Conservation (phyloP, 2,797 vertebrate genomes). For the Poliocrania exsul region DNA sequence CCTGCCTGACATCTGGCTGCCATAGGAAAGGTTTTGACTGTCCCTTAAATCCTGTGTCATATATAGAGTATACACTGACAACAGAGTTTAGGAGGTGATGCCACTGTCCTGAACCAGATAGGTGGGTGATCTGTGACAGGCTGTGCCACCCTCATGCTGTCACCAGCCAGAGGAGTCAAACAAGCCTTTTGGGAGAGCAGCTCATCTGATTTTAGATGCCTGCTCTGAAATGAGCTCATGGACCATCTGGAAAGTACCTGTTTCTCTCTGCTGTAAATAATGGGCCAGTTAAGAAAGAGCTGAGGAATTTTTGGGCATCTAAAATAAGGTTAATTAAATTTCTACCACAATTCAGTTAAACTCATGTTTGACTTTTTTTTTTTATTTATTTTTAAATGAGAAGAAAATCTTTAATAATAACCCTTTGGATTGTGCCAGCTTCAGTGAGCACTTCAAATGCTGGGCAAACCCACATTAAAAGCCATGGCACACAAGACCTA, state of each 20-base stretch:
- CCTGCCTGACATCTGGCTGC: neutral
- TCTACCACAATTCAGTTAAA: neutral
- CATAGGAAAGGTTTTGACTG: neutral
- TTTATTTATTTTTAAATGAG: neutral
- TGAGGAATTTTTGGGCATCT: neutral
- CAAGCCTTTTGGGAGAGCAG: neutral
- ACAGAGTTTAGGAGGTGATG: neutral
- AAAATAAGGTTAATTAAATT: neutral
- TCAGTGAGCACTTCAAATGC: neutral
- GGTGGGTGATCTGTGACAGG: neutral
- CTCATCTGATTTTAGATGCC: neutral
- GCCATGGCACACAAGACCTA: neutral
- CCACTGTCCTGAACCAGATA: neutral
- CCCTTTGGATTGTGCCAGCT: neutral
- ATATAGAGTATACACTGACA: neutral
- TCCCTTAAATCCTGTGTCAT: neutral
- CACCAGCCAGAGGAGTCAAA: neutral
- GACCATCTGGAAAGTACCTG: neutral
- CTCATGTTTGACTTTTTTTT: neutral
- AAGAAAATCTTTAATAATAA: neutral
- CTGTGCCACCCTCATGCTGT: neutral
- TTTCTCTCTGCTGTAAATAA: neutral
- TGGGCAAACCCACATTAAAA: neutral
- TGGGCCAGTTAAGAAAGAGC: neutral
- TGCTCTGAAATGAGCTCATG: neutral